Conservation (phyloP, 1,140 invertebrate genomes). For the Lordiphosa mommai region DNA sequence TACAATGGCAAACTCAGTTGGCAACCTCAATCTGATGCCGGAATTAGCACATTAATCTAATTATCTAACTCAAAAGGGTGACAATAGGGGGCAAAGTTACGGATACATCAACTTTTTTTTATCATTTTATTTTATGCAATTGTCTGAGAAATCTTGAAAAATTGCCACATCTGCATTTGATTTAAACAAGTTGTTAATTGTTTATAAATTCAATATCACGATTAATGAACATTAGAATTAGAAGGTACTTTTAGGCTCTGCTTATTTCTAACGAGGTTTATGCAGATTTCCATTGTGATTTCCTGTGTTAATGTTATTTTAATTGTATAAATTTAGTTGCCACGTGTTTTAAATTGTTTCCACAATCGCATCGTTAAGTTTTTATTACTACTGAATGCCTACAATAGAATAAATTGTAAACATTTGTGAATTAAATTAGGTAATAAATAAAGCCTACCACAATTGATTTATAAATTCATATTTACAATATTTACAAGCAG, state of each 20-base stretch:
- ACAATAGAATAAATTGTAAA: no score
- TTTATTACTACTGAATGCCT: no score
- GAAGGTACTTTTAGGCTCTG: neutral
- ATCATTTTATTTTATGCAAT: slow-evolving; percentile 16
- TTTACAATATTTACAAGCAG: no score
- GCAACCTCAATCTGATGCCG: slow-evolving; percentile 26
- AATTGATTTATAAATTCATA: no score
- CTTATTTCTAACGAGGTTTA: no score
- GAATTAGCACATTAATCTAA: slow-evolving; percentile 36
- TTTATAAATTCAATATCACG: slow-evolving; percentile 32
- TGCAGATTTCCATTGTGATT: no score
- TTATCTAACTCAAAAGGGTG: slow-evolving; percentile 9
- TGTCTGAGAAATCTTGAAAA: slow-evolving; percentile 17
- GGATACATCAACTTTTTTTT: slow-evolving; percentile 1
- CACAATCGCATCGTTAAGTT: no score
- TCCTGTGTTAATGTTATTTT: no score
- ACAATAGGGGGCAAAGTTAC: slow-evolving; percentile 22
- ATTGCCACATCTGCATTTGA: slow-evolving; percentile 35
- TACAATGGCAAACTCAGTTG: slow-evolving; percentile 49
- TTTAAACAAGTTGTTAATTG: slow-evolving; percentile 23
- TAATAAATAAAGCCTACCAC: no score
- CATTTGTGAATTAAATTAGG: no score
- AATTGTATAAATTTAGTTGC: no score
- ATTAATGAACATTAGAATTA: slow-evolving; percentile 1
- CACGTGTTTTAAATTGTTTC: no score